phyloP scores from a whole-genome alignment of 2,113 vertebrate species.

The Bucco capensis region DNA sequence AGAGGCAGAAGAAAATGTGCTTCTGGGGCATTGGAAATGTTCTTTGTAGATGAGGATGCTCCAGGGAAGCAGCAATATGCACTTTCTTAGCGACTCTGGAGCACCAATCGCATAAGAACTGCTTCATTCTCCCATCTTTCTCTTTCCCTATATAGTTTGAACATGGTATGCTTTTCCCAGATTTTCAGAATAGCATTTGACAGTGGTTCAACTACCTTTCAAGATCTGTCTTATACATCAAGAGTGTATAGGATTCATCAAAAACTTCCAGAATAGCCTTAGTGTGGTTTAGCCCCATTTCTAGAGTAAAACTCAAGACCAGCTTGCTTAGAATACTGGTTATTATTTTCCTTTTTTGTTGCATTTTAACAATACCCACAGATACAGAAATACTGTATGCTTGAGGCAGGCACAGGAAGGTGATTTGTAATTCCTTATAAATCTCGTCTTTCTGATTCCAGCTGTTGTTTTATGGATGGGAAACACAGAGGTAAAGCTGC shows the following conservation, averaged over 20 bases:
- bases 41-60: background rate
- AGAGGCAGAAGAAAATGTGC: background rate
- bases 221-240: no score
- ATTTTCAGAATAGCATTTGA: no score
- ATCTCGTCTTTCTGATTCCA: background rate
- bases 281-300: background rate
- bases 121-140: background rate
- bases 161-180: rapidly evolving
- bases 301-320: background rate
- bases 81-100: background rate
- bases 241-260: background rate
- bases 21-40: background rate
- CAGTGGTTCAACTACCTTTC: no score
- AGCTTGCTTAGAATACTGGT: background rate
- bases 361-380: background rate
- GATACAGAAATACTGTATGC: background rate
- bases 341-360: background rate
- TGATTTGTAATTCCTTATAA: background rate
- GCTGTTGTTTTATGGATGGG: background rate
- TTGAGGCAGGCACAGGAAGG: background rate
- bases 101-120: background rate
- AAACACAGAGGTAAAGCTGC: background rate
- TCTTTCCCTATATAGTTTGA: background rate
- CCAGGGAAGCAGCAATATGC: background rate
- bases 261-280: background rate